Evolutionary conservation across 2,888 invertebrate genomes (phyloP), one percentile per base, ranked within the genome.

Genomic region (Diplazon laetatorius): DNA sequence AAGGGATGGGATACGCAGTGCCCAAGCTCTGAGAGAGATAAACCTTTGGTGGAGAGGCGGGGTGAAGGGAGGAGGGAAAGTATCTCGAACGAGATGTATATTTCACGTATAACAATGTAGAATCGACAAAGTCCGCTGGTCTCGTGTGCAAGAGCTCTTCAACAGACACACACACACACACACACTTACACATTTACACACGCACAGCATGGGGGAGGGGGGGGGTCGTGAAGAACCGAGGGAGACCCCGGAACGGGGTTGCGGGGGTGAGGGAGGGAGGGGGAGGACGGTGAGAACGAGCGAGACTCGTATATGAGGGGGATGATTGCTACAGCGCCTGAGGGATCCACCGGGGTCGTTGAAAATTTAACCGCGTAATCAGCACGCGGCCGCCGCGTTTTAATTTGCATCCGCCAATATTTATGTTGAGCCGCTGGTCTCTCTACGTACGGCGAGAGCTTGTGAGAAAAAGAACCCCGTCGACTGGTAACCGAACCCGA

Each of bases 301-400:
- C 60, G 39, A 35, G 60, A 74, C 39, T 60, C 60, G 25, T 59
- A 48, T 35, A 52, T 55, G 63, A 35, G 42, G 52, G 68, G 69
- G 55, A 74, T 79, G 76, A 79, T 80, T 75, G 59, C 71, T 46
- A 75, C 62, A 57, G 57, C 37, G 78, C 78, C 75, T 44, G 68
- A 39, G 68, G 80, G 74, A 70, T 65, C 59, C 65, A 44, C 9
- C 35, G 46, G 37, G 65, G 50, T 78, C 71, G 60, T 81, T 80
- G 80, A 82, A 82, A 81, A 81, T 82, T 82, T 81, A 80, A 82
- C 77, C 81, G 75, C 79, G 82, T 82, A 81, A 82, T 80, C 81
- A 81, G 81, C 79, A 78, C 82, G 76, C 66, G 71, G 76, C 66
- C 57, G 59, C 76, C 62, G 77, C 77, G 77, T 81, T 82, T 82